Evolutionary conservation across 1,140 invertebrate genomes (phyloP), one percentile per base, ranked within the genome.

Genomic region (Drosophila ercepeae): DNA sequence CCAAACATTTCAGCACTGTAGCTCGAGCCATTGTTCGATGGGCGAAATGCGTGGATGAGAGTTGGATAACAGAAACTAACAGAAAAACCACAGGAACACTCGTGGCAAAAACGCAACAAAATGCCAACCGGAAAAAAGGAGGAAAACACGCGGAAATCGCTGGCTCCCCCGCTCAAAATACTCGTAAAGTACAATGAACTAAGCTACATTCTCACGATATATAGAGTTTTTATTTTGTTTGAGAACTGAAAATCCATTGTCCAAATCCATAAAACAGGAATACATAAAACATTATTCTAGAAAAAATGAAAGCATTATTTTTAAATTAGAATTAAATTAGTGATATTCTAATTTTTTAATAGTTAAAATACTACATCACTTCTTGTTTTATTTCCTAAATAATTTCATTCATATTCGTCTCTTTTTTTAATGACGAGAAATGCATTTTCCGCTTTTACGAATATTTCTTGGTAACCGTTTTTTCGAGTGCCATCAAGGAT

Each of bases 141-240:
- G n/a, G 41, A 32, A 82, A 83, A 83, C 69, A 74, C 29, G 73
- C 68, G 82, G 77, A 88, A 77, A 82, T 81, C 68, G 73, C 57
- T 53, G 63, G 55, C 71, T 65, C 19, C 67, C 21, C 44, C 34
- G 41, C 45, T 48, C 45, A 70, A 79, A 76, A 67, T 63, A 34
- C 70, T 75, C 68, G 67, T 77, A 88, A 68, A 88, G 82, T 77
- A 88, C 81, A 86, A 86, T 86, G 81, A 86, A 86, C 81, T 74
- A 60, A 32, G 29, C 29, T n/a, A n/a, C 29, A 32, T 32, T 32
- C 11, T 32, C 1, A 11, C 1, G 2, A 6, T 7, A 11, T 32
- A 9, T 7, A 11, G n/a, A n/a, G n/a, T n/a, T n/a, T n/a, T n/a
- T n/a, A n/a, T n/a, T n/a, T n/a, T n/a, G n/a, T n/a, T n/a, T n/a